Base-by-base conservation (phyloP, 1,140 invertebrate genomes). In the Chionoecetes opilio region DNA sequence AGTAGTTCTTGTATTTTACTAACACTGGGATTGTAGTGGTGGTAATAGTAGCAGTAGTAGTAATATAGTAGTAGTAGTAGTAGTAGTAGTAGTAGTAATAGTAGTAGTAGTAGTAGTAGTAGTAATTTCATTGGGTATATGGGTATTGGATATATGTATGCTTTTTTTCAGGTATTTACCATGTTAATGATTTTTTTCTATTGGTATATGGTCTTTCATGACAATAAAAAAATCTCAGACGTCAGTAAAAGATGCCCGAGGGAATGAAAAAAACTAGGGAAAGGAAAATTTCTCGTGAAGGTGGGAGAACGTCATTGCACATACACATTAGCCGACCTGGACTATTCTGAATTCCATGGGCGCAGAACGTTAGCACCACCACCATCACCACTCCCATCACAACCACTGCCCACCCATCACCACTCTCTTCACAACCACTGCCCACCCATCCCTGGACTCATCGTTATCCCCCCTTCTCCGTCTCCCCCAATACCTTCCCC, bases 11-110 rank as follows among this genome's bases (percentile, higher is more conserved):
- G 3, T 41, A 31, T 41, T 6, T 38, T 2, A 89, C 37, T 89
- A 38, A 11, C 3, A 11, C n/a, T 89, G 41, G 87, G n/a, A 35
- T 21, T 34, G 41, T 3, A 38, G 41, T 26, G 41, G 26, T 89
- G 41, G 35, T 89, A 26, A 37, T 89, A 6, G 87, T 89, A 21
- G 31, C 38, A 35, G 34, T 88, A 38, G 86, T 88, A 88, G 34
- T 38, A 38, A 9, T 37, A 88, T 26, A 87, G 38, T 87, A 87
- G 31, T 35, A 37, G 26, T 37, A 35, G 14, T 37, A 87, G 26
- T 87, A 87, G 86, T n/a, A 75, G 63, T 11, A 75, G 63, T 11
- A 75, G 63, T 11, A 75, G 63, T 11, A 75, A 26, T n/a, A 75
- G 63, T 11, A 75, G 63, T n/a, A 75, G 63, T 11, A 75, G 63